phyloP scores from a whole-genome alignment of 2,113 vertebrate species.

The Paralichthys olivaceus region DNA sequence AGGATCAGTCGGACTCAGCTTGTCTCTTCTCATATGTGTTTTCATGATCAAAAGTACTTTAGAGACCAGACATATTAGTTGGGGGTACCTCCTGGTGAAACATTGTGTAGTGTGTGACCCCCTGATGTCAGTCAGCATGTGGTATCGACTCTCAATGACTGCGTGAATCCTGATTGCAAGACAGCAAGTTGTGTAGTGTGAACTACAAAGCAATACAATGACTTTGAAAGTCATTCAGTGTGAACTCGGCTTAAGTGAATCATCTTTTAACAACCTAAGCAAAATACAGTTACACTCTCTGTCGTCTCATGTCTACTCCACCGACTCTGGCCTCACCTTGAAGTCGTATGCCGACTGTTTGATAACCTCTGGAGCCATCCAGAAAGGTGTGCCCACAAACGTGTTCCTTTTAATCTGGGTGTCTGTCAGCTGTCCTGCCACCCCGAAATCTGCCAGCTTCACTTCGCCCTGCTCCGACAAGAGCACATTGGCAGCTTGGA shows the following conservation, averaged over 20 bases:
- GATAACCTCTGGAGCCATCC: constrained; percentile 99
- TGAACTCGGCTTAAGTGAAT: neutral
- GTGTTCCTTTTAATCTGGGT: constrained; percentile 99
- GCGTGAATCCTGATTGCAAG: neutral
- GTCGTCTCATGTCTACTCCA: neutral
- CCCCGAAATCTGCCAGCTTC: constrained; percentile 98
- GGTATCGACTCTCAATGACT: too few species aligned
- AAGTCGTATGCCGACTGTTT: constrained; percentile 99
- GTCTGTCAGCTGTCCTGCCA: constrained; percentile 97
- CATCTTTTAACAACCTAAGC: neutral
- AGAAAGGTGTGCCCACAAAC: constrained; percentile 98
- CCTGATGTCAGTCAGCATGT: too few species aligned
- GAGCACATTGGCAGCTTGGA: constrained; percentile 93
- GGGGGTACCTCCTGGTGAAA: too few species aligned
- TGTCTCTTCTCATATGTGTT: too few species aligned
- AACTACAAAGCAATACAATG: too few species aligned
- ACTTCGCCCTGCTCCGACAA: constrained; percentile 97
- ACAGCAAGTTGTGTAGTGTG: neutral
- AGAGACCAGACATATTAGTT: too few species aligned
- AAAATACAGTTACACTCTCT: neutral
- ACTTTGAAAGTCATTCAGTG: too few species aligned
- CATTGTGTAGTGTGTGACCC: too few species aligned
- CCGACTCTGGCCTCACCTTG: constrained; percentile 84
- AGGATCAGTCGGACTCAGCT: too few species aligned
- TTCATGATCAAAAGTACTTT: too few species aligned